Percentiles rank a stretch among this genome's conserved stretches.
Conservation (phyloP, 2,797 vertebrate genomes). For the Avahi laniger region DNA sequence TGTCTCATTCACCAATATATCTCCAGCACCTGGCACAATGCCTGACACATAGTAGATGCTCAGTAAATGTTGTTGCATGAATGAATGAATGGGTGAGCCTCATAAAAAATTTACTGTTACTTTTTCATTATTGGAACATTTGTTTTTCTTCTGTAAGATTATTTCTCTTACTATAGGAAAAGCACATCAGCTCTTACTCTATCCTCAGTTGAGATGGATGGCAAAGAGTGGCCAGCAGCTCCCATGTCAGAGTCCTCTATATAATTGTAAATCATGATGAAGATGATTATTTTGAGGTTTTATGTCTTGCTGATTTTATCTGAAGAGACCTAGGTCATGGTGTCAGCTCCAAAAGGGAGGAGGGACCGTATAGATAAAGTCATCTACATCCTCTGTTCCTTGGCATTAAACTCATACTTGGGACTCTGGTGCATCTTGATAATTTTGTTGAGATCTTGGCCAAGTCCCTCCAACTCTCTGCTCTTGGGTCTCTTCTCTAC, state of each 20-base stretch:
- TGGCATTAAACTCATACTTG: background rate
- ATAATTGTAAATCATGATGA: slow-evolving; percentile 1
- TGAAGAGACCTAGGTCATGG: background rate
- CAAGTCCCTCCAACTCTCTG: background rate
- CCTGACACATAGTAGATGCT: background rate
- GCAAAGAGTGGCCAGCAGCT: background rate
- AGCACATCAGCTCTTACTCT: background rate
- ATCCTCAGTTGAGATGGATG: background rate
- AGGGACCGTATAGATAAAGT: background rate
- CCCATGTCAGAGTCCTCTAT: background rate
- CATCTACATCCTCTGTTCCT: background rate
- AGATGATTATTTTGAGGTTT: background rate
- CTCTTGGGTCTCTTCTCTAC: background rate
- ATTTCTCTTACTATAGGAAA: background rate
- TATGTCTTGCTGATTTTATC: background rate
- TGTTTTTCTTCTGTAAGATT: background rate
- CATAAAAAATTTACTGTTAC: background rate
- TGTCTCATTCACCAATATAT: background rate
- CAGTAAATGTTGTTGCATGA: background rate
- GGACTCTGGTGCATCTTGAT: background rate
- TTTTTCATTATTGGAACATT: background rate
- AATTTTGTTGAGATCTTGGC: background rate
- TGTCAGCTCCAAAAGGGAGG: background rate
- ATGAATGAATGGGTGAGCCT: background rate
- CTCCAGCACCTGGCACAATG: background rate